A percentile compares a stretch with the other conserved stretches of the same genome.
These are phyloP conservation scores for Dynastes grantii DNA, from an alignment of 2,888 invertebrate genomes.

Conservation along the genomic window DNA sequence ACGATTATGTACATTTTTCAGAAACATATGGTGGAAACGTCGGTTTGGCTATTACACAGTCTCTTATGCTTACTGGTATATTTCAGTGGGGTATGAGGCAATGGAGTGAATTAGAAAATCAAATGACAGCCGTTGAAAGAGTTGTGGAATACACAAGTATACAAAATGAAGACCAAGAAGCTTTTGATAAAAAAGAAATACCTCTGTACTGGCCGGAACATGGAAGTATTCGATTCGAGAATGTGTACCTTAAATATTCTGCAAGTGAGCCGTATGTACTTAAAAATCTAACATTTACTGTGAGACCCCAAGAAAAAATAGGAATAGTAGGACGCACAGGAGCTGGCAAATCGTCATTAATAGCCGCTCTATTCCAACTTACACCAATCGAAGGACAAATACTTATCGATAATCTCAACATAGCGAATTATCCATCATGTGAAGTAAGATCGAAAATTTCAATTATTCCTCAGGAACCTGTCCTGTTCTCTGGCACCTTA, in stretches of 20 bases:
- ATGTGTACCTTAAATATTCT: conserved; percentile 82
- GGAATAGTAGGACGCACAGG: conserved; percentile 90
- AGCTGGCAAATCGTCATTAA: conserved; percentile 86
- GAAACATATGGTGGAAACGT: conserved; percentile 65
- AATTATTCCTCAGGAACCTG: conserved; percentile 91
- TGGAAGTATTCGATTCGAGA: conserved; percentile 80
- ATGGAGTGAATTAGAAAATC: conserved; percentile 74
- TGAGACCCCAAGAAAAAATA: conserved; percentile 81
- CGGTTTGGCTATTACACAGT: conserved; percentile 67
- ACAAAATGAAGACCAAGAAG: conserved; percentile 64
- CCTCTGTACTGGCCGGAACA: conserved; percentile 81
- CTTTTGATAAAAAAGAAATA: conserved; percentile 74
- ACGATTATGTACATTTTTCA: conserved; percentile 51
- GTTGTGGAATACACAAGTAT: conserved; percentile 69
- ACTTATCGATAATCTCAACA: conserved; percentile 85
- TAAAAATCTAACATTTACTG: conserved; percentile 78
- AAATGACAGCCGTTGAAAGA: conserved; percentile 93
- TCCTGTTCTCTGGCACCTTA: conserved; percentile 89
- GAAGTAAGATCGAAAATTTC: conserved; percentile 84
- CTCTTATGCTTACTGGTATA: conserved; percentile 70
- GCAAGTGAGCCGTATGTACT: conserved; percentile 82
- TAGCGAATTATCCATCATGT: conserved; percentile 80
- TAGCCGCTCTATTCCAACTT: conserved; percentile 86
- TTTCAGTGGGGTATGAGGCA: conserved; percentile 88
- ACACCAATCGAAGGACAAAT: conserved; percentile 86